phyloP scores from a whole-genome alignment of 2,113 vertebrate genomes.

The Callocephalon fimbriatum region DNA sequence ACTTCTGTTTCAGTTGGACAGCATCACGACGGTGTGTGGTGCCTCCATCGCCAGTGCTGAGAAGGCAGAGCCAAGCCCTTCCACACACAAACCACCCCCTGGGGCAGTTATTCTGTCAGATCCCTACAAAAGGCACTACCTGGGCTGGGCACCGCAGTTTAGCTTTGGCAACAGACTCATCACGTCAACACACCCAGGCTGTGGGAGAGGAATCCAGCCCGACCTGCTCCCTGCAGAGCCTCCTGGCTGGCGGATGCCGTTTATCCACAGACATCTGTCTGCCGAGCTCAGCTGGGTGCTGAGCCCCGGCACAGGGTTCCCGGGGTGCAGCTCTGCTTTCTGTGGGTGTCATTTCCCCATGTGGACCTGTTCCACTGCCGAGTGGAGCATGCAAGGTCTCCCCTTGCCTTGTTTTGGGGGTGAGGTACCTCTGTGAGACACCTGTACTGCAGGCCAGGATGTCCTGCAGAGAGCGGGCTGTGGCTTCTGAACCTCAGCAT shows the following conservation, averaged over 20 bases:
- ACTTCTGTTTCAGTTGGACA: not conserved
- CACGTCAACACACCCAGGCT: conserved; percentile 22
- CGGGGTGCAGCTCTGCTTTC: not conserved
- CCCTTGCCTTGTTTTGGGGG: not conserved
- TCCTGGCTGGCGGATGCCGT: not conserved
- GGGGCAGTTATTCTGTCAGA: not conserved
- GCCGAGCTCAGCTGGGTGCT: not conserved
- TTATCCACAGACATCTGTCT: conserved; percentile 65
- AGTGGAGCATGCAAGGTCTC: accelerated
- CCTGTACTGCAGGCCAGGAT: not conserved
- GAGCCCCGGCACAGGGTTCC: not conserved
- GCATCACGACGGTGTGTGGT: accelerated
- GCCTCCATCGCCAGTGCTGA: not conserved
- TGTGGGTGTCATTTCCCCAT: not conserved
- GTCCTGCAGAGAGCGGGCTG: accelerated
- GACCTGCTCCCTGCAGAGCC: conserved; percentile 40
- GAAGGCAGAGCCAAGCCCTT: conserved; percentile 9
- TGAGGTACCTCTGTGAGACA: not conserved
- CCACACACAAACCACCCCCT: not conserved
- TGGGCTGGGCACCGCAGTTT: not conserved
- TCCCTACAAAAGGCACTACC: not conserved
- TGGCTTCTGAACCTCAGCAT: accelerated
- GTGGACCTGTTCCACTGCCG: not conserved
- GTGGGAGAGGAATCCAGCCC: conserved; percentile 61
- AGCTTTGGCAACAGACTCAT: conserved; percentile 5